phyloP scores from a whole-genome alignment of 2,888 invertebrate genomes.

The Scaptomyza reducta region DNA sequence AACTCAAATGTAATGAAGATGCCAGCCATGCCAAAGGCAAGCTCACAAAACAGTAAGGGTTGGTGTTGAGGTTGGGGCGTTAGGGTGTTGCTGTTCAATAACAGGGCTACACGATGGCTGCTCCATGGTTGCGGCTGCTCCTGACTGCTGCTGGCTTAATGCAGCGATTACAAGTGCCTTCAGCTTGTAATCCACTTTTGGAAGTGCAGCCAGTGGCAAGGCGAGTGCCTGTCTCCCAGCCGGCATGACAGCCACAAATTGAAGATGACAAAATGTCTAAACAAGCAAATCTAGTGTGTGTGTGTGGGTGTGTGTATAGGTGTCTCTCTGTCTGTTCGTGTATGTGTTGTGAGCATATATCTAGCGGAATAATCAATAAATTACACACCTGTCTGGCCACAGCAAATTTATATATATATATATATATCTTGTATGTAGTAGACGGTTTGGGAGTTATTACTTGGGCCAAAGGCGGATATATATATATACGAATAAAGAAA shows the following conservation, averaged over 20 bases:
- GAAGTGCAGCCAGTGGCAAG: slow-evolving; percentile 69
- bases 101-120: too few relatives aligned
- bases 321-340: slow-evolving; percentile 8
- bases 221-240: slow-evolving; percentile 48
- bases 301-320: slow-evolving; percentile 7
- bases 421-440: slow-evolving; percentile 11
- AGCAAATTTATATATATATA: slow-evolving; percentile 59
- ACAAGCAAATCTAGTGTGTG: slow-evolving; percentile 57
- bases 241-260: slow-evolving; percentile 79
- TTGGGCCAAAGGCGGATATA: slow-evolving; percentile 10
- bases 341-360: slow-evolving; percentile 58
- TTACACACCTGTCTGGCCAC: slow-evolving; percentile 83
- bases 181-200: slow-evolving; percentile 80
- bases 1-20: slow-evolving; percentile 63
- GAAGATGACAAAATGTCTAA: slow-evolving; percentile 81
- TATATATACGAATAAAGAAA: slow-evolving; percentile 65
- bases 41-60: background rate
- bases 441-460: slow-evolving; percentile 59
- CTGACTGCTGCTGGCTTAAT: slow-evolving; percentile 65
- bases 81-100: background rate
- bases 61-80: background rate
- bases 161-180: slow-evolving; percentile 81
- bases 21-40: slow-evolving; percentile 51
- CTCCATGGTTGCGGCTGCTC: slow-evolving; percentile 45
- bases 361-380: slow-evolving; percentile 83